Evolutionary conservation across 2,113 vertebrate genomes (phyloP).

Genomic region (Blennius ocellaris): DNA sequence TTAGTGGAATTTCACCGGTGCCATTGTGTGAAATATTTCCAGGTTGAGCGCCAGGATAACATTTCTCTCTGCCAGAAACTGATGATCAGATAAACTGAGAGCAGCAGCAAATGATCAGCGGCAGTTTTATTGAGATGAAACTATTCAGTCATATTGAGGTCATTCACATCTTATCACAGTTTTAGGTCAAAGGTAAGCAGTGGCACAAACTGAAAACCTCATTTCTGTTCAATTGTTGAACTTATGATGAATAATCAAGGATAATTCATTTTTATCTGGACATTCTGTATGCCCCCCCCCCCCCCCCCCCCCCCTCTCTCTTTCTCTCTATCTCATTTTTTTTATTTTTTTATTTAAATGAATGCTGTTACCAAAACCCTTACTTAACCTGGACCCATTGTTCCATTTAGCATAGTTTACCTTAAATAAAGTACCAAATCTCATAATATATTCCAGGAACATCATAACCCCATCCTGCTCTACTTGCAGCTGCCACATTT

Average conservation of each 20-base stretch:
- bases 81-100: background rate
- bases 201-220: background rate
- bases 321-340: background rate
- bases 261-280: conserved; percentile 33
- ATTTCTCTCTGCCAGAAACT: background rate
- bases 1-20: conserved; percentile 35
- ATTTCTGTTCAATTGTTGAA: conserved; percentile 14
- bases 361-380: conserved; percentile 21
- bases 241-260: background rate
- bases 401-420: conserved; percentile 9
- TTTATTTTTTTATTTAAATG: conserved; percentile 1
- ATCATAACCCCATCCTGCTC: conserved; percentile 6
- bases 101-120: background rate
- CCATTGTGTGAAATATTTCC: background rate
- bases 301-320: no score
- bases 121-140: conserved; percentile 28
- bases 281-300: no score
- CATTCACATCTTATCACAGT: conserved; percentile 25
- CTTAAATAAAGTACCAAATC: conserved; percentile 19
- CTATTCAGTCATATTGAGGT: conserved; percentile 24
- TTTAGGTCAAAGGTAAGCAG: conserved; percentile 13
- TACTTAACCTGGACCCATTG: conserved; percentile 45
- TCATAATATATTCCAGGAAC: conserved; percentile 7
- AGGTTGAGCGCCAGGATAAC: background rate
- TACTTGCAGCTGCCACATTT: background rate